These are phyloP conservation scores for Oncopodura yosiiana DNA, from an alignment of 1,140 invertebrate species.

Conservation along the genomic window DNA sequence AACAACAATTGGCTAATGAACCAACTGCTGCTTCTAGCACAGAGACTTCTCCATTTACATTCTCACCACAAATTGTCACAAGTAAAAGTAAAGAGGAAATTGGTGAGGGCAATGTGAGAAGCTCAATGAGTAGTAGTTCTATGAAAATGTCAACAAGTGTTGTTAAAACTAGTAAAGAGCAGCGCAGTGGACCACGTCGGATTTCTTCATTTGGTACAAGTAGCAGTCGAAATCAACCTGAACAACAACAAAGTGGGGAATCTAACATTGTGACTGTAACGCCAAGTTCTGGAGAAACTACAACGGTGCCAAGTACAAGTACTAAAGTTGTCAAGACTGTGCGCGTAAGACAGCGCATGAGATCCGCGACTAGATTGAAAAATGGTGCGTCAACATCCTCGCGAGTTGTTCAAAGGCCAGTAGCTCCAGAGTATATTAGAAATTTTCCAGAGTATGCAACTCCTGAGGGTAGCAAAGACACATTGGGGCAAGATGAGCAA, in stretches of 20 bases:
- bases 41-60: neutral
- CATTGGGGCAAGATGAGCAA: slow-evolving; percentile 26
- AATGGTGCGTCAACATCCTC: slow-evolving; percentile 1
- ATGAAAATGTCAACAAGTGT: too few relatives aligned
- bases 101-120: too few relatives aligned
- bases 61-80: neutral
- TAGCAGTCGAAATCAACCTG: too few relatives aligned
- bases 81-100: slow-evolving; percentile 7
- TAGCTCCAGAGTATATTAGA: slow-evolving; percentile 26
- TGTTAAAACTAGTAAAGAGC: too few relatives aligned
- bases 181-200: neutral
- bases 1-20: neutral
- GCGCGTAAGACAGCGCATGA: slow-evolving; percentile 32
- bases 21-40: neutral
- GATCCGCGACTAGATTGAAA: slow-evolving; percentile 5
- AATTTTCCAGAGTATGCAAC: slow-evolving; percentile 29
- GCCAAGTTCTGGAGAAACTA: too few relatives aligned
- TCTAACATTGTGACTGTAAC: too few relatives aligned
- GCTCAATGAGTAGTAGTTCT: too few relatives aligned
- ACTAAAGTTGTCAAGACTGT: slow-evolving; percentile 35
- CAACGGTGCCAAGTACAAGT: slow-evolving; percentile 30
- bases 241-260: too few relatives aligned
- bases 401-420: slow-evolving; percentile 24
- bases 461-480: slow-evolving; percentile 31
- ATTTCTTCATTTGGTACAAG: too few relatives aligned